Percentiles rank a stretch among this genome's conserved stretches.
Conservation (phyloP, 2,113 vertebrate genomes). For the Petroica traversi region DNA sequence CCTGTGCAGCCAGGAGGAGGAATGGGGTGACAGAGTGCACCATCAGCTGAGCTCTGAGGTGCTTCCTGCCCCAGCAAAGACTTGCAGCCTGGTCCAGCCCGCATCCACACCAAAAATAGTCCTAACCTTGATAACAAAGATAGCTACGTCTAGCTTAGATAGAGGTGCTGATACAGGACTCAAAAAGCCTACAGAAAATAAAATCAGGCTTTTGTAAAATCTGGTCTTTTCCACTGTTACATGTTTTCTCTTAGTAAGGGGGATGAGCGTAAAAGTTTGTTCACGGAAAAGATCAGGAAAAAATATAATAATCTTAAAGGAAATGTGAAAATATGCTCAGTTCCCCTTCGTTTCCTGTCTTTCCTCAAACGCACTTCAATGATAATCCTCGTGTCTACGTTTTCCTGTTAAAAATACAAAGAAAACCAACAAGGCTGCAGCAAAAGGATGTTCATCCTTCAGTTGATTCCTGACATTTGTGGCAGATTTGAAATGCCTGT, state of each 20-base stretch:
- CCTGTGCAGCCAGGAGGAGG: background rate
- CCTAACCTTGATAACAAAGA: background rate
- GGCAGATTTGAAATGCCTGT: background rate
- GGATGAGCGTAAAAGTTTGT: background rate
- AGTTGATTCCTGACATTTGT: conserved; percentile 16
- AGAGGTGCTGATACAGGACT: background rate
- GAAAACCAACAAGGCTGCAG: background rate
- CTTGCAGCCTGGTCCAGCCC: background rate
- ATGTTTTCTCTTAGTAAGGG: background rate
- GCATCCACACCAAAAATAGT: background rate
- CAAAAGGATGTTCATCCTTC: conserved; percentile 31
- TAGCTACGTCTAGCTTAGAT: background rate
- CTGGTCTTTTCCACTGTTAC: background rate
- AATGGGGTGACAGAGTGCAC: background rate
- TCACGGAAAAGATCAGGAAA: background rate
- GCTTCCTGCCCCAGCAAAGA: background rate
- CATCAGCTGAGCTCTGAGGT: background rate
- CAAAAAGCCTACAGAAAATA: background rate
- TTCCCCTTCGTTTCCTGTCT: too few species aligned
- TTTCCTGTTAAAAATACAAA: background rate
- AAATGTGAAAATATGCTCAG: too few species aligned
- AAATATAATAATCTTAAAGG: background rate
- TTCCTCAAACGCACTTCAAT: background rate
- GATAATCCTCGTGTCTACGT: background rate
- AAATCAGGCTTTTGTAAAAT: background rate